Conservation (phyloP, 2,113 vertebrate genomes). For the Nettapus auritus region DNA sequence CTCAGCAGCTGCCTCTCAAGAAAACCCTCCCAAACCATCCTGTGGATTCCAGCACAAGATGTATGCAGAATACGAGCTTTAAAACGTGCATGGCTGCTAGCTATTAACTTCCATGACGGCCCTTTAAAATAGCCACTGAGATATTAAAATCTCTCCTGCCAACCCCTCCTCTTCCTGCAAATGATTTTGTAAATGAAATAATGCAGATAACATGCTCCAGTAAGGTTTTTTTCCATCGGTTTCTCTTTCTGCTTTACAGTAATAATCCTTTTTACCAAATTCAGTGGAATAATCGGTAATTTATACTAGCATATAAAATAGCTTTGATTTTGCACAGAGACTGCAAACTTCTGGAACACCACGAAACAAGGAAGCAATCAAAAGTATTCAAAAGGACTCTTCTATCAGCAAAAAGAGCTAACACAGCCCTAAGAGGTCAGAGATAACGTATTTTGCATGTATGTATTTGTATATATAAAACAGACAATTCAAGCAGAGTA, state of each 20-base stretch:
- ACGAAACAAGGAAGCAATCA: not conserved
- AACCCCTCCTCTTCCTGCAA: not conserved
- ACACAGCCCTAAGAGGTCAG: not conserved
- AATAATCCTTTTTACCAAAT: not conserved
- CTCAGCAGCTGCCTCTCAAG: not conserved
- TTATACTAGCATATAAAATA: not conserved
- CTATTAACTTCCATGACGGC: not conserved
- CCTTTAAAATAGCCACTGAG: not conserved
- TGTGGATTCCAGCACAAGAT: accelerated
- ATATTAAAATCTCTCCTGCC: not conserved
- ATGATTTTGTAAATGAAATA: not conserved
- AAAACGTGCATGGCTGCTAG: not conserved
- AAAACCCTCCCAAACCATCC: not conserved
- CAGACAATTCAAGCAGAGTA: not conserved
- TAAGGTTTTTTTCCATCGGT: not conserved
- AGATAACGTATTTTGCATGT: not conserved
- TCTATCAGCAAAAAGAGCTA: not conserved
- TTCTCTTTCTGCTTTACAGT: not conserved
- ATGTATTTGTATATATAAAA: not conserved
- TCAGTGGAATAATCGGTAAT: not conserved
- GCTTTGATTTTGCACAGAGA: not conserved
- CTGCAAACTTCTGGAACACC: not conserved
- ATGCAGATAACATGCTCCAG: not conserved
- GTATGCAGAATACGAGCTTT: not conserved
- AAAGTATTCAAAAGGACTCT: not conserved